These are phyloP conservation scores for Palythoa caribaeorum DNA, from an alignment of 92 coral and sea anemone genomes.

Conservation along the genomic window DNA sequence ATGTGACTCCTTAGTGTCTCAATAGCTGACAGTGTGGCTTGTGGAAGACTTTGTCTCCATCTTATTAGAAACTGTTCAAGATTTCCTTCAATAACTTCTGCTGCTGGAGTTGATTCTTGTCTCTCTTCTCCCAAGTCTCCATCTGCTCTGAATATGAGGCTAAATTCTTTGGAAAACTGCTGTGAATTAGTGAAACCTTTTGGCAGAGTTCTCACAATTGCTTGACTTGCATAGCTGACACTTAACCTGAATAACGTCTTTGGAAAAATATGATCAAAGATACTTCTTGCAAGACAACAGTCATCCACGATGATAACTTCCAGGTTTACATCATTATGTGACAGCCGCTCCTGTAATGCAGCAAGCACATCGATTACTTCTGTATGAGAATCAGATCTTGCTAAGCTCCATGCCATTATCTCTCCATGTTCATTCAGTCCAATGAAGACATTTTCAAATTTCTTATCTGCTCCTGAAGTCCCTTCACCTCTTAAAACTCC, in stretches of 20 bases:
- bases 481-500: slow-evolving; percentile 43
- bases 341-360: slow-evolving; percentile 50
- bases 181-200: slow-evolving; percentile 38
- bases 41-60: slow-evolving; percentile 52
- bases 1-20: slow-evolving; percentile 73
- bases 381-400: slow-evolving; percentile 67
- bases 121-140: slow-evolving; percentile 67
- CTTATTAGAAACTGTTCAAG: slow-evolving; percentile 62
- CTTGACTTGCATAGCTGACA: slow-evolving; percentile 60
- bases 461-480: slow-evolving; percentile 24
- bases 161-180: slow-evolving; percentile 71
- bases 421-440: slow-evolving; percentile 82
- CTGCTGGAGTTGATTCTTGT: slow-evolving; percentile 56
- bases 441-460: slow-evolving; percentile 79
- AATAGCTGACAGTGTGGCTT: slow-evolving; percentile 54
- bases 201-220: slow-evolving; percentile 63
- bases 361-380: slow-evolving; percentile 67
- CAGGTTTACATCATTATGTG: slow-evolving; percentile 62
- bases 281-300: slow-evolving; percentile 68
- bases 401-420: slow-evolving; percentile 71
- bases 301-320: slow-evolving; percentile 77
- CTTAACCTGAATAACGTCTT: slow-evolving; percentile 33
- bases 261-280: slow-evolving; percentile 60
- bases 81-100: slow-evolving; percentile 65
- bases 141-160: slow-evolving; percentile 65